These are phyloP conservation scores for Steinernema carpocapsae DNA, from an alignment of 2,888 invertebrate species.

Conservation along the genomic window DNA sequence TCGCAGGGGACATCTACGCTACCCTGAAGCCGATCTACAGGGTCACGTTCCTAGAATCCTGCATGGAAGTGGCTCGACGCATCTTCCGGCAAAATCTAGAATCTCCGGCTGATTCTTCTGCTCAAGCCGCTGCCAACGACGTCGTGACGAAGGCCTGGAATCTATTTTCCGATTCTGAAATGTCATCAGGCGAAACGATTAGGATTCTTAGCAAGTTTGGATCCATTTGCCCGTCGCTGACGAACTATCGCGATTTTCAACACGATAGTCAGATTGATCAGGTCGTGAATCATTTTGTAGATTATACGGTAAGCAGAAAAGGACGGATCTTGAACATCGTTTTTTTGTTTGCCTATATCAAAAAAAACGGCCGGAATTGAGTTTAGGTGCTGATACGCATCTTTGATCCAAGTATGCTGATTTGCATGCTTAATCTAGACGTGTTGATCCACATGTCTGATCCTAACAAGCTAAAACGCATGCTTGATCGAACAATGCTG, in stretches of 20 bases:
- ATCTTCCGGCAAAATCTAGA: conserved; percentile 4
- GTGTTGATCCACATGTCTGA: no score
- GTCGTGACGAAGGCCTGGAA: background rate
- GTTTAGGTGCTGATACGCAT: no score
- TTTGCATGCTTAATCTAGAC: no score
- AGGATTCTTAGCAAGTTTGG: background rate
- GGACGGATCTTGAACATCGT: no score
- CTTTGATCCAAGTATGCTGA: no score
- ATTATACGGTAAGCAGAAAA: background rate
- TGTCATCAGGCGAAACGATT: background rate
- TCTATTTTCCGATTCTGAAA: no score
- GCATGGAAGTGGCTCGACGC: background rate
- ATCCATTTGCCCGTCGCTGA: background rate
- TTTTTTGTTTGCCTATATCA: no score
- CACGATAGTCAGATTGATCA: background rate
- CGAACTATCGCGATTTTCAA: conserved; percentile 4
- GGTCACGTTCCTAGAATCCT: background rate
- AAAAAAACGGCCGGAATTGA: no score
- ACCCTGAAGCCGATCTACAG: background rate
- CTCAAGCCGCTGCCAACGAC: conserved; percentile 6
- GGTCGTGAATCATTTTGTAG: background rate
- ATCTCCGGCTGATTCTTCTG: conserved; percentile 7
- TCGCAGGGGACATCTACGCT: background rate
- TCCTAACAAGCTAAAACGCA: no score
- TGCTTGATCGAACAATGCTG: no score